A percentile compares a stretch with the other conserved stretches of the same genome.
phyloP scores from a whole-genome alignment of 2,888 invertebrate genomes.

The Endotricha flammealis region DNA sequence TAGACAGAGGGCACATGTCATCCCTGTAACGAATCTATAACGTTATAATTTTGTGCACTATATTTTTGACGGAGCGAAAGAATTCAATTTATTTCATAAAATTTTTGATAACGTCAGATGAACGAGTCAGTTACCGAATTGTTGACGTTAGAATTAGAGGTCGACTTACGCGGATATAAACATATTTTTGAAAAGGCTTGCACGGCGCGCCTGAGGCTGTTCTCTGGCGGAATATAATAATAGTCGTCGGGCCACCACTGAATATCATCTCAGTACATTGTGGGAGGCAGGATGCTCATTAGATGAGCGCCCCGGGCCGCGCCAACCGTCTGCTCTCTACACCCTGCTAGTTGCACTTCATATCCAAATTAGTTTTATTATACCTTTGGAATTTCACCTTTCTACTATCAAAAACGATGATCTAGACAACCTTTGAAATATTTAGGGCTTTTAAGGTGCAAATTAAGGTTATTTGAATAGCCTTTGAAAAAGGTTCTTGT shows the following conservation, averaged over 20 bases:
- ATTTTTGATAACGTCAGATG: too few relatives aligned
- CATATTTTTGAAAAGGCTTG: conserved; percentile 63
- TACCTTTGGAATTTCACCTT: conserved; percentile 27
- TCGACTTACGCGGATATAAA: conserved; percentile 41
- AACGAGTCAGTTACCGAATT: too few relatives aligned
- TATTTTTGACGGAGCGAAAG: too few relatives aligned
- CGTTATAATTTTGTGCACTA: too few relatives aligned
- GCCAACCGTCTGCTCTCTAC: conserved; percentile 33
- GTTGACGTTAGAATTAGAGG: conserved; percentile 38
- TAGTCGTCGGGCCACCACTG: conserved; percentile 62
- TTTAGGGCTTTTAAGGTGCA: too few relatives aligned
- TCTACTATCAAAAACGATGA: not conserved
- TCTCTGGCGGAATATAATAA: conserved; percentile 67
- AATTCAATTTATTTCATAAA: too few relatives aligned
- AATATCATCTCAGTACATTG: conserved; percentile 73
- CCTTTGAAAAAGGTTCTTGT: too few relatives aligned
- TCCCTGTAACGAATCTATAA: too few relatives aligned
- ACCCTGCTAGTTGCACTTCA: conserved; percentile 31
- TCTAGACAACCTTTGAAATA: too few relatives aligned
- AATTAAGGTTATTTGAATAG: too few relatives aligned
- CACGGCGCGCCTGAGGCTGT: conserved; percentile 47
- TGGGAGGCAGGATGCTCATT: conserved; percentile 75
- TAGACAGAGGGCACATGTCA: too few relatives aligned
- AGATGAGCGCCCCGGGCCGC: conserved; percentile 65
- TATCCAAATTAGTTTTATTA: conserved; percentile 48